These are phyloP conservation scores for Heterotis niloticus DNA, from an alignment of 2,113 vertebrate genomes.

Conservation along the genomic window DNA sequence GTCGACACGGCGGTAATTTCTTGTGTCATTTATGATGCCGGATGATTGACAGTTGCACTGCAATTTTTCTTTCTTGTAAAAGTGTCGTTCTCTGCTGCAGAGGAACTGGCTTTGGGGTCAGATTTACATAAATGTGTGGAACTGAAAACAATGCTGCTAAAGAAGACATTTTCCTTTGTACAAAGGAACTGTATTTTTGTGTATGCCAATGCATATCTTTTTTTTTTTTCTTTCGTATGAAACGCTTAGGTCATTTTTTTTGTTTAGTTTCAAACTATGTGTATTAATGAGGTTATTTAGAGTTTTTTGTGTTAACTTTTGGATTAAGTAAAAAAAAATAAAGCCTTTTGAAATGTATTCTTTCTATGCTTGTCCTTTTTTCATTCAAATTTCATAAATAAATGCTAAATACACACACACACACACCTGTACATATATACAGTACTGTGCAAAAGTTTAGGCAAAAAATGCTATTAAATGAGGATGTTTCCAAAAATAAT, in stretches of 20 bases:
- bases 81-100: constrained; percentile 11
- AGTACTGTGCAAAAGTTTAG: no score
- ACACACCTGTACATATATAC: no score
- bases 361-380: no score
- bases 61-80: constrained; percentile 25
- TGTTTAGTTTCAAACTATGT: background rate
- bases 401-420: no score
- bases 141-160: constrained; percentile 30
- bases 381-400: no score
- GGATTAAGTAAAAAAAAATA: constrained; percentile 5
- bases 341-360: background rate
- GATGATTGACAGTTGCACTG: constrained; percentile 35
- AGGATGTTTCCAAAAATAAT: no score
- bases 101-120: background rate
- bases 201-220: constrained; percentile 47
- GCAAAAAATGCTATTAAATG: no score
- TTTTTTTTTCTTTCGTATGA: constrained; percentile 2
- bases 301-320: background rate
- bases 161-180: constrained; percentile 55
- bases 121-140: constrained; percentile 1
- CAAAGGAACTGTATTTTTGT: constrained; percentile 47
- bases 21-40: constrained; percentile 27
- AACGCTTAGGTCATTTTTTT: background rate
- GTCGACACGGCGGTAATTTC: constrained; percentile 29
- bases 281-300: background rate